Percentiles rank a stretch among this genome's conserved stretches.
phyloP scores from a whole-genome alignment of 1,140 invertebrate genomes.

The Diachasmimorpha longicaudata region DNA sequence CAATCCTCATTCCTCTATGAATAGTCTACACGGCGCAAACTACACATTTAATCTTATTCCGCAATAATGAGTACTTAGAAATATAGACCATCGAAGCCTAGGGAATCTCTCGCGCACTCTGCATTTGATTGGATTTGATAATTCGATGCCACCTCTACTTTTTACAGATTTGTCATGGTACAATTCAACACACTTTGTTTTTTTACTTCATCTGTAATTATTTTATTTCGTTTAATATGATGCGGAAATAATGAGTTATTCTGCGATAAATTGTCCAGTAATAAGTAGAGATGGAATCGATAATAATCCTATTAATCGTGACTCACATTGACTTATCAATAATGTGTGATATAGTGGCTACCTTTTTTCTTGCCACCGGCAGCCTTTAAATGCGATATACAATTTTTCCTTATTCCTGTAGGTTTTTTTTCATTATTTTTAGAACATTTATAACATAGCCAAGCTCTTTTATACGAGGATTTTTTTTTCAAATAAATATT shows the following conservation, averaged over 20 bases:
- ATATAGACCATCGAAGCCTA: slow-evolving; percentile 26
- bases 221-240: too few species aligned
- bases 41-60: slow-evolving; percentile 1
- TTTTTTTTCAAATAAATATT: neutral
- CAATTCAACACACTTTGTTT: too few species aligned
- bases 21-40: slow-evolving; percentile 23
- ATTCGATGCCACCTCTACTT: too few species aligned
- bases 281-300: too few species aligned
- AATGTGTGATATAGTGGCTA: neutral
- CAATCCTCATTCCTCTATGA: neutral
- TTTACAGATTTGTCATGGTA: too few species aligned
- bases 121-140: neutral
- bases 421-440: neutral
- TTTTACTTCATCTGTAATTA: too few species aligned
- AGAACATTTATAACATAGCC: neutral
- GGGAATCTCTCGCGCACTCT: slow-evolving; percentile 11
- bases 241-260: too few species aligned
- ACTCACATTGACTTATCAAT: neutral
- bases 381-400: slow-evolving; percentile 1
- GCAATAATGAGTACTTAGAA: slow-evolving; percentile 28
- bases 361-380: neutral
- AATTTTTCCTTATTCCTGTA: neutral
- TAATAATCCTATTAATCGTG: neutral
- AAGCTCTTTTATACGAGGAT: slow-evolving; percentile 13
- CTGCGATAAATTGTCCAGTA: too few species aligned